phyloP scores from a whole-genome alignment of 2,797 vertebrate genomes.

The Hyperoplus immaculatus region DNA sequence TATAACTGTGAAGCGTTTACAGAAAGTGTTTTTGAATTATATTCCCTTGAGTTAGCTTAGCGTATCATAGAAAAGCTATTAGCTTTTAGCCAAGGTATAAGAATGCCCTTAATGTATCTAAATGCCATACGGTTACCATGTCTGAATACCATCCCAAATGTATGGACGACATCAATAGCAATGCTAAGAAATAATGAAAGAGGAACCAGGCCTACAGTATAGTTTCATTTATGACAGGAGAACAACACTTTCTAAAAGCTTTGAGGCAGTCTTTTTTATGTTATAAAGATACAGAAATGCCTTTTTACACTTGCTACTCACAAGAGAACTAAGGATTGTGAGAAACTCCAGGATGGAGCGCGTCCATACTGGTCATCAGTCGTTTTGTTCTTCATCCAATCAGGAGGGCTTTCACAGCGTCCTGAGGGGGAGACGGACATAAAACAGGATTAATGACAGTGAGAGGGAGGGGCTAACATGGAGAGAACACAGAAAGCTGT shows the following conservation, averaged over 20 bases:
- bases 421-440: slow-evolving; percentile 72
- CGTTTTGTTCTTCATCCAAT: slow-evolving; percentile 58
- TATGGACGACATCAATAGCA: slow-evolving; percentile 1
- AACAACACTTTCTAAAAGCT: slow-evolving; percentile 9
- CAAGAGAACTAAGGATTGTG: slow-evolving; percentile 69
- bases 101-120: not conserved
- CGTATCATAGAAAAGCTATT: not conserved
- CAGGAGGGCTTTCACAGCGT: slow-evolving; percentile 45
- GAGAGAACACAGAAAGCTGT: slow-evolving; percentile 45
- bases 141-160: slow-evolving; percentile 4
- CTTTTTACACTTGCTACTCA: slow-evolving; percentile 43
- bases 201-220: not conserved
- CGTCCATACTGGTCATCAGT: slow-evolving; percentile 73
- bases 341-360: slow-evolving; percentile 63
- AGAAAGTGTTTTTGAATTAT: not conserved
- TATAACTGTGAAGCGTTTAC: not conserved
- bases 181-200: slow-evolving; percentile 10
- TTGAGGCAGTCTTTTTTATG: slow-evolving; percentile 14
- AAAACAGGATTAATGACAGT: slow-evolving; percentile 70
- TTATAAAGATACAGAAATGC: not conserved
- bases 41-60: not conserved
- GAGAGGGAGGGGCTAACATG: slow-evolving; percentile 21
- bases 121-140: not conserved
- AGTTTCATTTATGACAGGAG: slow-evolving; percentile 10
- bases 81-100: not conserved